Base-by-base conservation (phyloP, 2,113 vertebrate species). In the Odontesthes bonariensis region DNA sequence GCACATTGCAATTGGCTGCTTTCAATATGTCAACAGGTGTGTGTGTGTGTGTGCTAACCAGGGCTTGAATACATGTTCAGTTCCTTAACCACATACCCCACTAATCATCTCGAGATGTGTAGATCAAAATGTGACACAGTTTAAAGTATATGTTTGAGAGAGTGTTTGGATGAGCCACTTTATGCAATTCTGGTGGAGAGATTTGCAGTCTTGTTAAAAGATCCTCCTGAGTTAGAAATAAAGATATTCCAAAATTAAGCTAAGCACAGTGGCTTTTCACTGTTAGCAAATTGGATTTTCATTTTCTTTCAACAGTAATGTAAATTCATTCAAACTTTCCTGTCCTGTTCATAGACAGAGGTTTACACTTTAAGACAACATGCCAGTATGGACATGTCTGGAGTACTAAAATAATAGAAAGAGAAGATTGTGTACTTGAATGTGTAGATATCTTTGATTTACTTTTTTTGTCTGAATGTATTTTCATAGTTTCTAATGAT, bases 21-120 rank as follows among this genome's bases (percentile, higher is more conserved):
- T 83, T 84, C 27, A 27, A 27, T 27, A 27, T 27, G 27, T 27
- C 27, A 27, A 27, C 81, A 88, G 20, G 64, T 31, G n/a, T 60
- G 57, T 46, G 22, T 51, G 69, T 11, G 44, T 23, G 58, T 57
- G 32, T 0, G 20, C 33, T 46, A 23, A 51, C 12, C 2, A 2
- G 68, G 66, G 53, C 69, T 72, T 68, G 27, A 8, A 35, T 31
- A 33, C 56, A 23, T n/a, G 0, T 46, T 53, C 40, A 55, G 56
- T 64, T 71, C 66, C 5, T 4, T 23, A 44, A 73, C 19, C 16
- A 52, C 69, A 65, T 64, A 44, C 71, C 14, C 6, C 20, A 17
- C 73, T 80, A 73, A 79, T 81, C 38, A 35, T 19, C 40, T 55
- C 9, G 40, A 73, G 49, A 77, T 72, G 49, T 80, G 22, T 51